These are phyloP conservation scores for Agapornis roseicollis DNA, from an alignment of 2,113 vertebrate genomes.

Conservation along the genomic window DNA sequence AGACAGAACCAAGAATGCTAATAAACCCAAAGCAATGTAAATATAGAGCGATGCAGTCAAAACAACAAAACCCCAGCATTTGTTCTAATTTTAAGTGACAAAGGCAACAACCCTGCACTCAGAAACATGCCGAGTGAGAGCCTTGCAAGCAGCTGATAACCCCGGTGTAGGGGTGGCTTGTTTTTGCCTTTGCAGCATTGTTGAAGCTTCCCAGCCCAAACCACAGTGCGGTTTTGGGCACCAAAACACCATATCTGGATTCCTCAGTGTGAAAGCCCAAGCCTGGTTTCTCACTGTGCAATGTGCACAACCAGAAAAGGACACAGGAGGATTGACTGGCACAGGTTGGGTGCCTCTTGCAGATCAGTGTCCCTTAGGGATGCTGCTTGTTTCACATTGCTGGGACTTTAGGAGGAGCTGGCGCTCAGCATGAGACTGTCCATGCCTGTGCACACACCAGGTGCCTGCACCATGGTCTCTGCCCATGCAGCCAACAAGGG, in stretches of 20 bases:
- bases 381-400: rapidly evolving
- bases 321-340: background rate
- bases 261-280: background rate
- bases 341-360: too few species aligned
- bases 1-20: background rate
- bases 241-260: background rate
- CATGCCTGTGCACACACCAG: background rate
- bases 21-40: constrained; percentile 7
- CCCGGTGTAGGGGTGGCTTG: rapidly evolving
- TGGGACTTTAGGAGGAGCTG: background rate
- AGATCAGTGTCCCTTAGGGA: background rate
- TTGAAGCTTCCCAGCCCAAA: background rate
- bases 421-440: background rate
- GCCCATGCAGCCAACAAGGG: rapidly evolving
- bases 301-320: background rate
- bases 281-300: rapidly evolving
- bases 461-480: rapidly evolving
- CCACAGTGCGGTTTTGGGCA: rapidly evolving
- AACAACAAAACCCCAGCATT: background rate
- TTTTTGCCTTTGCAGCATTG: rapidly evolving
- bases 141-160: rapidly evolving
- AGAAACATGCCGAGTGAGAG: rapidly evolving
- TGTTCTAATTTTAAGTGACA: background rate
- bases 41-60: background rate
- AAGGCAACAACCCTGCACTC: background rate